Percentiles rank a stretch among this genome's conserved stretches.
Evolutionary conservation across 2,888 invertebrate genomes (phyloP).

Genomic region (Aradus depressus): DNA sequence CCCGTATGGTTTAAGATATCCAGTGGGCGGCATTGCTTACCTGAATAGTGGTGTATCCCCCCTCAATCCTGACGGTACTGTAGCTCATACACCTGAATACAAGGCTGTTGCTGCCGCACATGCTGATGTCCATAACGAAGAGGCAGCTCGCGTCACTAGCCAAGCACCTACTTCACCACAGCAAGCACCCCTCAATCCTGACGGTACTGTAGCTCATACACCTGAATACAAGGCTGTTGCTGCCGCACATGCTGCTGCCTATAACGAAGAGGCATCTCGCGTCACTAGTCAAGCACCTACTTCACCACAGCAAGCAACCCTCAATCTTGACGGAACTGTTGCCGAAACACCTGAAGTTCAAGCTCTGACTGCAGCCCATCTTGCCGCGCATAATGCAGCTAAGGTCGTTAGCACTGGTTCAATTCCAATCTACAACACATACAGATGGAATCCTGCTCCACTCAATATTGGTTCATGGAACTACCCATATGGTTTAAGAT

Average conservation of each 20-base stretch:
- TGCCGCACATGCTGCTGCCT: slow-evolving; percentile 16
- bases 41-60: slow-evolving; percentile 15
- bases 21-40: no score
- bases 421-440: no score
- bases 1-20: no score
- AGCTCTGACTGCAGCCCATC: background rate
- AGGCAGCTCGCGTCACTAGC: background rate
- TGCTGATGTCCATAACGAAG: slow-evolving; percentile 24
- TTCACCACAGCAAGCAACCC: background rate
- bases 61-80: slow-evolving; percentile 22
- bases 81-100: slow-evolving; percentile 32
- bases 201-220: slow-evolving; percentile 25
- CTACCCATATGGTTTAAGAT: no score
- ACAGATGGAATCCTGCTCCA: no score
- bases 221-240: slow-evolving; percentile 15
- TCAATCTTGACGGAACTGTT: slow-evolving; percentile 1
- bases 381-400: background rate
- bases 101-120: slow-evolving; percentile 41
- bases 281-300: background rate
- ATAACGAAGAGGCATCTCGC: slow-evolving; percentile 10
- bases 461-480: no score
- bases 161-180: background rate
- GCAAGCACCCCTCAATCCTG: slow-evolving; percentile 15
- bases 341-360: background rate
- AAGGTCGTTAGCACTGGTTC: no score